A percentile compares a stretch with the other conserved stretches of the same genome.
phyloP scores from a whole-genome alignment of 92 coral and sea anemone species.

The Siderastrea siderea region DNA sequence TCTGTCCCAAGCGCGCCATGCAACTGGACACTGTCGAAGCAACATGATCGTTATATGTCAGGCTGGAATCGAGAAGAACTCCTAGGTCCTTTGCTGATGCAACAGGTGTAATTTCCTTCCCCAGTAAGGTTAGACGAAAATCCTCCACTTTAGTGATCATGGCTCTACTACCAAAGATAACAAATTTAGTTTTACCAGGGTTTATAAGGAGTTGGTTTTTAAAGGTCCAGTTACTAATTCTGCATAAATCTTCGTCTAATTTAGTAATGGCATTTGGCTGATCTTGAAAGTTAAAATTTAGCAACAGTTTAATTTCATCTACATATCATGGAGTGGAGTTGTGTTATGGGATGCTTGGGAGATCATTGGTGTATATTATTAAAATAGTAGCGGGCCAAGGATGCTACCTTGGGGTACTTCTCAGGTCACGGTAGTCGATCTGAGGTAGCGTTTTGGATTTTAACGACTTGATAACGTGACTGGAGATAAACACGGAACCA shows the following conservation, averaged over 20 bases:
- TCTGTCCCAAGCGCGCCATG: conserved; percentile 27
- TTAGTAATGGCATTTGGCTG: conserved; percentile 15
- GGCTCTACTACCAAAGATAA: conserved; percentile 10
- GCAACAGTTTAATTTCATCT: conserved; percentile 56
- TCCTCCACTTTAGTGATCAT: conserved; percentile 13
- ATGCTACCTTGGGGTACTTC: conserved; percentile 20
- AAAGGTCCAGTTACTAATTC: conserved; percentile 35
- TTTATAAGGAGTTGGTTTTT: conserved; percentile 22
- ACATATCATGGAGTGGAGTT: conserved; percentile 55
- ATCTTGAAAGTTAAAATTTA: conserved; percentile 35
- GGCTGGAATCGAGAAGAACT: conserved; percentile 24
- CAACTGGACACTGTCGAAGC: conserved; percentile 30
- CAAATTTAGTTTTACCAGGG: conserved; percentile 29
- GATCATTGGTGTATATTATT: conserved; percentile 39
- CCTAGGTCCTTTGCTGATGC: conserved; percentile 51
- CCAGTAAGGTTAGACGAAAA: neutral
- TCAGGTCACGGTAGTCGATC: conserved; percentile 27
- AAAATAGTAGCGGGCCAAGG: conserved; percentile 46
- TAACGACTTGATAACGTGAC: conserved; percentile 46
- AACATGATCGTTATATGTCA: conserved; percentile 50
- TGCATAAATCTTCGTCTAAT: conserved; percentile 39
- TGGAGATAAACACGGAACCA: conserved; percentile 71
- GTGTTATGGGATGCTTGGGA: conserved; percentile 27
- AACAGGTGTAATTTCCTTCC: conserved; percentile 17
- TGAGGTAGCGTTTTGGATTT: conserved; percentile 40